These are phyloP conservation scores for Vidua chalybeata DNA, from an alignment of 2,113 vertebrate genomes.

Conservation along the genomic window DNA sequence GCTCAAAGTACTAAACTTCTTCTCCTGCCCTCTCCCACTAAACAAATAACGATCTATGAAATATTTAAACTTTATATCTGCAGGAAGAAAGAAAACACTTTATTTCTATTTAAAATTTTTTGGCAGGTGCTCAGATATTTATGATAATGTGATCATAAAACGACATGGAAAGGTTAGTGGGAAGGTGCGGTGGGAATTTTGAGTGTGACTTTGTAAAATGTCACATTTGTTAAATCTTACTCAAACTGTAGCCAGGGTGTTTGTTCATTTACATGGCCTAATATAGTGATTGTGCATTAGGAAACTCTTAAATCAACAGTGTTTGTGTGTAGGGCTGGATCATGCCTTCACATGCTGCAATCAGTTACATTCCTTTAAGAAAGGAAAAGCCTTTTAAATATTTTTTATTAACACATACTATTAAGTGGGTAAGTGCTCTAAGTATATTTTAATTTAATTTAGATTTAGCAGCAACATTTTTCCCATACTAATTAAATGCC, in stretches of 20 bases:
- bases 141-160: neutral
- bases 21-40: neutral
- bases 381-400: constrained; percentile 47
- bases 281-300: neutral
- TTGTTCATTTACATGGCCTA: neutral
- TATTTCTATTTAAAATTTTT: neutral
- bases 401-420: constrained; percentile 74
- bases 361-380: constrained; percentile 15
- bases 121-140: constrained; percentile 33
- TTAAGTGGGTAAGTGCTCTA: constrained; percentile 73
- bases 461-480: constrained; percentile 73
- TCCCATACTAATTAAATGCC: constrained; percentile 75
- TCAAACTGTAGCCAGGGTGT: neutral
- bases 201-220: constrained; percentile 25
- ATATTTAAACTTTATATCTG: constrained; percentile 36
- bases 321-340: neutral
- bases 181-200: neutral
- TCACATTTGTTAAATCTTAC: neutral
- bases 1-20: neutral
- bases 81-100: constrained; percentile 26
- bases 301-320: neutral
- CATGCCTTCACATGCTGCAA: neutral
- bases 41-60: constrained; percentile 33
- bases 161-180: neutral
- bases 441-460: constrained; percentile 80